These are phyloP conservation scores for Papilio glaucus DNA, from an alignment of 1,140 invertebrate genomes.

Conservation along the genomic window DNA sequence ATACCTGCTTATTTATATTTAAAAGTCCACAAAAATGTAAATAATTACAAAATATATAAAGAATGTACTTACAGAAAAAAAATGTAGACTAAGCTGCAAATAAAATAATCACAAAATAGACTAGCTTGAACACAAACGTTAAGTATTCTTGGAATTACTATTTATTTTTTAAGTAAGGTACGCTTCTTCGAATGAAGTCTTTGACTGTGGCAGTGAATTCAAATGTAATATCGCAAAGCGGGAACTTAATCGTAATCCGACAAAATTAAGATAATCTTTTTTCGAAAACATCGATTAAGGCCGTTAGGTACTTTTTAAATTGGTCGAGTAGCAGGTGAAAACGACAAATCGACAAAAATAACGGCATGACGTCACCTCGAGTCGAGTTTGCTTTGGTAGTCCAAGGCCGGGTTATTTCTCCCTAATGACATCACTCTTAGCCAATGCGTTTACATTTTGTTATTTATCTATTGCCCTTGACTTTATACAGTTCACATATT, in stretches of 20 bases:
- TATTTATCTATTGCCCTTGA: conserved; percentile 30
- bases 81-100: conserved; percentile 1
- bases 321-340: conserved; percentile 41
- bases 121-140: conserved; percentile 2
- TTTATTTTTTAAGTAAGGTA: conserved; percentile 25
- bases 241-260: conserved; percentile 17
- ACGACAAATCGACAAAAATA: conserved; percentile 70
- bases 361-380: conserved; percentile 60
- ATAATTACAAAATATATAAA: background rate
- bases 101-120: conserved; percentile 32
- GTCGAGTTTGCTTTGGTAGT: conserved; percentile 52
- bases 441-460: conserved; percentile 24
- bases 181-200: conserved; percentile 29
- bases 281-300: background rate
- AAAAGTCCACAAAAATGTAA: background rate
- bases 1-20: background rate
- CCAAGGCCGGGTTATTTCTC: conserved; percentile 65
- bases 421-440: conserved; percentile 59
- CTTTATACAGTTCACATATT: conserved; percentile 7
- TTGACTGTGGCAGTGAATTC: conserved; percentile 27
- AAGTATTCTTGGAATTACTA: background rate
- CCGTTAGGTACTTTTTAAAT: conserved; percentile 39
- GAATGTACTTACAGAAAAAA: conserved; percentile 1
- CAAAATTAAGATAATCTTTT: conserved; percentile 39
- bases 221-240: conserved; percentile 35